Percentiles rank a stretch among this genome's conserved stretches.
Evolutionary conservation across 2,113 vertebrate genomes (phyloP).

Genomic region (Lutjanus erythropterus): DNA sequence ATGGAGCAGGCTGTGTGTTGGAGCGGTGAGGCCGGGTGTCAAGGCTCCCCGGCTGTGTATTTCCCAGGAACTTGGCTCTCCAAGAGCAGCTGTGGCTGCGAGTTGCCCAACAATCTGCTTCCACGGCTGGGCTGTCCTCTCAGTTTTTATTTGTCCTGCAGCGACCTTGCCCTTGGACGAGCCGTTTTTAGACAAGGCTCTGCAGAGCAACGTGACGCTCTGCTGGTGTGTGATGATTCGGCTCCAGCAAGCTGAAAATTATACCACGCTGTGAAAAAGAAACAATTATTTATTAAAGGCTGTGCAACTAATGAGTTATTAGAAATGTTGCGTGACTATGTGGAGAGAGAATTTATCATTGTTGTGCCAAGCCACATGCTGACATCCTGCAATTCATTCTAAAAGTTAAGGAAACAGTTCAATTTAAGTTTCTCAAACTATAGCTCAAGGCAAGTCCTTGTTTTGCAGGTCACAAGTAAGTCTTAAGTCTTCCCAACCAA

Average conservation of each 20-base stretch:
- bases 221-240: slow-evolving; percentile 19
- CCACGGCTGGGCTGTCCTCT: slow-evolving; percentile 18
- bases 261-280: background rate
- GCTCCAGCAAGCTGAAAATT: slow-evolving; percentile 11
- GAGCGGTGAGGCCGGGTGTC: slow-evolving; percentile 73
- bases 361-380: background rate
- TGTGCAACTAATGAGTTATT: slow-evolving; percentile 40
- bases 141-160: slow-evolving; percentile 81
- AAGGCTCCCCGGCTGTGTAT: slow-evolving; percentile 67
- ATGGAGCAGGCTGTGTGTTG: slow-evolving; percentile 70
- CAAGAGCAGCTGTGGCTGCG: slow-evolving; percentile 75
- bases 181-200: slow-evolving; percentile 72
- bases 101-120: slow-evolving; percentile 47
- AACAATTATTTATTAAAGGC: background rate
- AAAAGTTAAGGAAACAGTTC: background rate
- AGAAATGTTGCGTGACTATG: background rate
- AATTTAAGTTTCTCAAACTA: background rate
- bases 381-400: slow-evolving; percentile 45
- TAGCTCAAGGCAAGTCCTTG: background rate
- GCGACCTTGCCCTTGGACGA: slow-evolving; percentile 83
- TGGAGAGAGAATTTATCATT: slow-evolving; percentile 19
- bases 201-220: slow-evolving; percentile 39
- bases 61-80: slow-evolving; percentile 81
- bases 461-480: no score
- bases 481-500: no score